Evolutionary conservation across 2,797 vertebrate species (phyloP), one percentile per base, ranked within the genome.

Genomic region (Telmatherina bonti): DNA sequence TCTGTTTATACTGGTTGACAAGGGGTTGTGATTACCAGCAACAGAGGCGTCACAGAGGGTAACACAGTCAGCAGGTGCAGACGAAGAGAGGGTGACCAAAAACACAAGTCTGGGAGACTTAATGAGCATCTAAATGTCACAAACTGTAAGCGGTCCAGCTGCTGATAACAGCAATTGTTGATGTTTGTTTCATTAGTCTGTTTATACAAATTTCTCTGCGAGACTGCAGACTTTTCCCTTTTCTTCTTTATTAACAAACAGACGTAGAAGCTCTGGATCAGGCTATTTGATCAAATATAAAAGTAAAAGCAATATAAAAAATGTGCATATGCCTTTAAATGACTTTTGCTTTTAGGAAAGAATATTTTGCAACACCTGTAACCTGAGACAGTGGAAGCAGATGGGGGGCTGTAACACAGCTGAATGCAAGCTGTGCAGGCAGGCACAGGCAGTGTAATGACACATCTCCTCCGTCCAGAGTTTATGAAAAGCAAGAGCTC

Each of bases 41-140:
- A 67, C 76, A 22, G 68, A 64, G 81, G 82, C 86, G 81, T 85
- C 84, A 76, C 61, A 2, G 54, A 68, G 56, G 62, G 72, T 70
- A 81, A 74, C 66, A 0, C 78, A 62, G 84, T 77, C 85, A 87
- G 80, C 87, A 89, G 88, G 78, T 85, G 85, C 72, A 86, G 86
- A 82, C 75, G 2, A 12, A 9, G 63, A 43, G 71, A 36, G 26
- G 49, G 11, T 36, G 74, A 82, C 72, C 67, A 33, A 35, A 74
- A 72, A 58, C 67, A 83, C 66, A 31, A 27, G 70, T 36, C 49
- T 63, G 65, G 59, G 43, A 47, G 18, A 26, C 4, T 22, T 49
- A 65, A 66, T 60, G 3, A 66, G 36, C 52, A 27, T 69, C 53
- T 27, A 18, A 57, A 62, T n/a, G 76, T 86, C 74, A 83, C 56